Conservation (phyloP, 2,797 vertebrate genomes). For the Cossypha heuglini region DNA sequence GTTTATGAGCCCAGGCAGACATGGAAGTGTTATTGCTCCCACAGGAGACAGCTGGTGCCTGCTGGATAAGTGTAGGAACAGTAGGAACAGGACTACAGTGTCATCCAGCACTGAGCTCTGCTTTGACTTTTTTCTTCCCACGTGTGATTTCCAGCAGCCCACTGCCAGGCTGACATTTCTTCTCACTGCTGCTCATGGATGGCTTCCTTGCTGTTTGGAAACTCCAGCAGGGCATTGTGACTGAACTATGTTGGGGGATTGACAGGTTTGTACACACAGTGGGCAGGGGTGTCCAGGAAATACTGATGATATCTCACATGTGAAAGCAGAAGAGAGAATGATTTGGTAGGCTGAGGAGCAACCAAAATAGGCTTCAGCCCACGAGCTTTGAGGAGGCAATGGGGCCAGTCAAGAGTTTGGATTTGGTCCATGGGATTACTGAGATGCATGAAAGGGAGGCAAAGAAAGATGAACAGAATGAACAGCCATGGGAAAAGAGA, state of each 20-base stretch:
- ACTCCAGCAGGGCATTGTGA: background rate
- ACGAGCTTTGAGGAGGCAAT: background rate
- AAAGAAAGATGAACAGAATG: background rate
- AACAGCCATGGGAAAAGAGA: background rate
- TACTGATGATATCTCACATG: background rate
- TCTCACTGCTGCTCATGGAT: background rate
- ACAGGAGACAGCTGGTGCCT: background rate
- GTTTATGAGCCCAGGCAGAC: background rate
- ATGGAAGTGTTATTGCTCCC: background rate
- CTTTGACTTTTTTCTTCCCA: conserved; percentile 21
- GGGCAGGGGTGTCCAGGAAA: background rate
- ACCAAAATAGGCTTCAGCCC: background rate
- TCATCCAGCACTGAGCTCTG: background rate
- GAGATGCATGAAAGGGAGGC: background rate
- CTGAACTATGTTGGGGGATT: background rate
- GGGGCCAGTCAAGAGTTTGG: background rate
- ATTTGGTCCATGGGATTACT: background rate
- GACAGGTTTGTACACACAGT: conserved; percentile 14
- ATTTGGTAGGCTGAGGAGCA: background rate
- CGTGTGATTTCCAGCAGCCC: background rate
- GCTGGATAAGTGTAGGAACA: background rate
- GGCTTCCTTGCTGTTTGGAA: conserved; percentile 33
- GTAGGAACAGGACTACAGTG: background rate
- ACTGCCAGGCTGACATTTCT: conserved; percentile 15
- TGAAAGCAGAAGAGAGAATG: background rate